Conservation (phyloP, 2,797 vertebrate genomes). For the Buphagus erythrorhynchus region DNA sequence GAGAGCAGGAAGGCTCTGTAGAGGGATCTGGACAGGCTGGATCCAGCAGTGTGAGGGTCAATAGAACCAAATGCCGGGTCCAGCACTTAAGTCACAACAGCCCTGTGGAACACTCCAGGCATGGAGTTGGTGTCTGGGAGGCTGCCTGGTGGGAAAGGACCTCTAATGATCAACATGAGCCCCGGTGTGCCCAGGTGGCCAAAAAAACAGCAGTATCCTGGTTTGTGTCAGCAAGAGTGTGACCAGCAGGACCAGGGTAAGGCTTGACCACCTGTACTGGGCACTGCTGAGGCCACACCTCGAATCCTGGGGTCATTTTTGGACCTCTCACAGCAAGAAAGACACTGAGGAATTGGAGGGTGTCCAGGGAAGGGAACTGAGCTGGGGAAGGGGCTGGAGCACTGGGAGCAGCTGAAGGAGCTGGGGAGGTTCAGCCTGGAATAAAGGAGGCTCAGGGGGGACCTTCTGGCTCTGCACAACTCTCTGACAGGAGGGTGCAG, state of each 20-base stretch:
- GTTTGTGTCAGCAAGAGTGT: background rate
- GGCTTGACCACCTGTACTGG: background rate
- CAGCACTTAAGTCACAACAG: background rate
- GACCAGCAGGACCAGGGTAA: background rate
- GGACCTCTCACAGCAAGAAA: background rate
- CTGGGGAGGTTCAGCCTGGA: background rate
- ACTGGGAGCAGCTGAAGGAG: background rate
- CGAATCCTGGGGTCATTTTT: background rate
- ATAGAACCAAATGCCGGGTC: accelerated
- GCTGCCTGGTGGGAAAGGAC: background rate
- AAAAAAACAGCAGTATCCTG: background rate
- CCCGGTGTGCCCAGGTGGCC: background rate
- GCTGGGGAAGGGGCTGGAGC: background rate
- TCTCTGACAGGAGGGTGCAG: background rate
- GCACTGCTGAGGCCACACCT: background rate
- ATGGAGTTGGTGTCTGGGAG: background rate
- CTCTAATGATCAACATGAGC: background rate
- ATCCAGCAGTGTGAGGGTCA: background rate
- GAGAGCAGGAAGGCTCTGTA: background rate
- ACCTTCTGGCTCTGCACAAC: background rate
- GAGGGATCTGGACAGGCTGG: background rate
- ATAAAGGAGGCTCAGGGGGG: background rate
- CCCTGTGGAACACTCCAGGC: background rate
- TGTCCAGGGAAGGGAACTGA: background rate
- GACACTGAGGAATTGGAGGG: background rate